Base-by-base conservation (phyloP, 2,888 invertebrate genomes). In the Limnephilus lunatus region DNA sequence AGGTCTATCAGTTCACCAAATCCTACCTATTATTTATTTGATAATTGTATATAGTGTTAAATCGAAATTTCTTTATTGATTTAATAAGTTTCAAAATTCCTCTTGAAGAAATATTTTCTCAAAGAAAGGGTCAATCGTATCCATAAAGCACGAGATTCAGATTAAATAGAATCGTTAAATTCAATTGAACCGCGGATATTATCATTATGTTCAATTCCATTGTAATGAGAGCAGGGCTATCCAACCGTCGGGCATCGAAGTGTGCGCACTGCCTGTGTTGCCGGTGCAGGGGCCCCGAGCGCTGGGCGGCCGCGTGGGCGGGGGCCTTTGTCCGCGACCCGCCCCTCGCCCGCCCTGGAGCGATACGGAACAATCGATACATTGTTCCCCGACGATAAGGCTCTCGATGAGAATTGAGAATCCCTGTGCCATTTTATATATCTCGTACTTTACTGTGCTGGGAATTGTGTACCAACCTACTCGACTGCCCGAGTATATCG, bases 261-360 rank as follows among this genome's bases (percentile, higher is more conserved):
- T 68, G 68, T 68, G 68, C 68, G 68, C 68, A n/a, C 68, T 68
- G 68, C 68, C 68, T 5, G 39, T 39, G 39, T 9, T 7, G 39
- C 35, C 35, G 7, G 68, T 19, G 83, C 83, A 39, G 35, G 25
- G 86, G 87, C 91, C 48, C 91, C 44, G 81, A 68, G 87, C 53
- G 88, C n/a, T 30, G 88, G 91, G 90, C 92, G 92, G 87, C 89
- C n/a, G 91, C n/a, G 68, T 81, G 81, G 91, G 91, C 89, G 83
- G 80, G 88, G 91, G 89, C 92, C 91, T 89, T 86, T 91, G 91
- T 85, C 91, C 92, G 39, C 88, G 92, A 35, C 89, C 89, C 89
- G 86, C 85, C 91, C 88, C 81, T 44, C 83, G 32, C 91, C 85
- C 68, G 86, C 90, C 90, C 92, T 85, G 85, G 81, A 81, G 91